These are phyloP conservation scores for Oryzias javanicus DNA, from an alignment of 2,113 vertebrate genomes.

Conservation along the genomic window DNA sequence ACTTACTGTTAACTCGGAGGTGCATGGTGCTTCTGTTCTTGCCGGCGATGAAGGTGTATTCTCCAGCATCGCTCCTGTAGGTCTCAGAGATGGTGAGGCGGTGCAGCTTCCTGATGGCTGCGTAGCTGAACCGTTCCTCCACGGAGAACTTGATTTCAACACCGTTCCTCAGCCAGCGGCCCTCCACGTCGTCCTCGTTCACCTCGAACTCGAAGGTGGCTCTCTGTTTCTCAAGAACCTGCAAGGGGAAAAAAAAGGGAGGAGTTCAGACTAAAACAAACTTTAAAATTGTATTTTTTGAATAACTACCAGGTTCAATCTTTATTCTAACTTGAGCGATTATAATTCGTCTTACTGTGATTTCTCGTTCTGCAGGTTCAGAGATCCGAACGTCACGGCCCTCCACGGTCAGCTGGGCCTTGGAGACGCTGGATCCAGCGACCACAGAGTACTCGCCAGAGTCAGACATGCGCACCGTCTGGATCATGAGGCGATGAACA, in stretches of 20 bases:
- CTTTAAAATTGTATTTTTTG: too few species aligned
- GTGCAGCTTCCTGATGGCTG: slow-evolving; percentile 87
- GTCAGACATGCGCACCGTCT: slow-evolving; percentile 88
- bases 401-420: slow-evolving; percentile 88
- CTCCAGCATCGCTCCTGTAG: slow-evolving; percentile 87
- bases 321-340: background rate
- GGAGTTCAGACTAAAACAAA: background rate
- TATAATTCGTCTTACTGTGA: slow-evolving; percentile 79
- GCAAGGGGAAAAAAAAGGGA: background rate
- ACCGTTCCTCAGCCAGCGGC: slow-evolving; percentile 91
- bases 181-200: slow-evolving; percentile 94
- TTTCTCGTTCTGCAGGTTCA: slow-evolving; percentile 78
- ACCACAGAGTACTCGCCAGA: slow-evolving; percentile 92
- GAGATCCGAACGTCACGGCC: slow-evolving; percentile 92
- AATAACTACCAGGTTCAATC: background rate
- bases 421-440: slow-evolving; percentile 90
- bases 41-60: slow-evolving; percentile 93
- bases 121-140: slow-evolving; percentile 87
- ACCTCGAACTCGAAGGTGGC: slow-evolving; percentile 95
- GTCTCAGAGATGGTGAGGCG: slow-evolving; percentile 92
- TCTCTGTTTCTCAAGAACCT: slow-evolving; percentile 93
- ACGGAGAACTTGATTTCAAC: slow-evolving; percentile 88
- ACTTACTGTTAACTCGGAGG: slow-evolving; percentile 81
- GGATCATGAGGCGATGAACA: slow-evolving; percentile 90
- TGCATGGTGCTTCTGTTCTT: slow-evolving; percentile 86